Base-by-base conservation (phyloP, 2,888 invertebrate genomes). In the Drosophila meridiana region DNA sequence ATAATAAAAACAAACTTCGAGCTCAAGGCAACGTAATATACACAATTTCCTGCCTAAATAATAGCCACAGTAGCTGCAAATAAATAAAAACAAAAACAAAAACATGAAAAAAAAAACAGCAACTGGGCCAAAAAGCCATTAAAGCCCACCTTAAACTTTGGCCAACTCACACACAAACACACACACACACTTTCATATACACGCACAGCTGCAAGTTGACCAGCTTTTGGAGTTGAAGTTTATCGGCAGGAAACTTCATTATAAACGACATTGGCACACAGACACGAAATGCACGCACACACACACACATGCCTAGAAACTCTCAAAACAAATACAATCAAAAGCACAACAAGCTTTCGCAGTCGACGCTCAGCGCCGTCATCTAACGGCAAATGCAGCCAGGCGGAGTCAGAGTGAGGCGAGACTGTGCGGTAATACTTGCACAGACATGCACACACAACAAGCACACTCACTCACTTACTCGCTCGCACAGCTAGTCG, bases 161-260 rank as follows among this genome's bases (percentile, higher is more conserved):
- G 58, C 68, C 55, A 77, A 62, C 55, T 20, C 59, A 64, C 53
- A 53, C 40, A 58, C 14, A 42, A 36, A 59, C 26, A 38, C 11
- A 55, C 9, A 34, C 11, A 34, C 13, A n/a, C 4, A 28, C 20
- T 5, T 26, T 40, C 40, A 26, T 26, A 30, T 13, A 36, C 56
- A 38, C 55, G n/a, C 42, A 58, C 40, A 28, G 47, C 47, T 34
- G 26, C 43, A 65, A 68, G 40, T 56, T 67, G 67, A 55, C 47
- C 66, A 76, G 64, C 72, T 72, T 76, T 83, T 81, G 69, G 86
- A 83, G 83, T 81, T 86, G 71, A 83, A 81, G 79, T 86, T 78
- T 84, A 87, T 83, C 87, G 86, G 78, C 87, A 83, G 89, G 86
- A 88, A 88, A 89, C 87, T 89, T 86, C 86, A 87, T 86, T 86